Percentiles rank a stretch among this genome's conserved stretches.
phyloP scores from a whole-genome alignment of 2,888 invertebrate genomes.

The Plebejus argus region DNA sequence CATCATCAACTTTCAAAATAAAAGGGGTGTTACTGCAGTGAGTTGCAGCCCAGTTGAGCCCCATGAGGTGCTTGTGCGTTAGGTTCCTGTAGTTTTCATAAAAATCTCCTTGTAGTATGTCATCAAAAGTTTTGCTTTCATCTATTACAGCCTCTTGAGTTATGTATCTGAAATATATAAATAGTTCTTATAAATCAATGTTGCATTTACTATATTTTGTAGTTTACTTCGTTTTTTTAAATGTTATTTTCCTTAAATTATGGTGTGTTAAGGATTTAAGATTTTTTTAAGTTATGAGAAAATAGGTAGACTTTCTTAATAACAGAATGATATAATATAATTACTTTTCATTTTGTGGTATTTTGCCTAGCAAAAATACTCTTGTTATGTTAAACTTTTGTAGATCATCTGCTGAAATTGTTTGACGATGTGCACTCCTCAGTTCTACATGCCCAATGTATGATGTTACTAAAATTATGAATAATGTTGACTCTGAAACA shows the following conservation, averaged over 20 bases:
- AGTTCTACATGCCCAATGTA: constrained; percentile 87
- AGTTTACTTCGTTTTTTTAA: not conserved
- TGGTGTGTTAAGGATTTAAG: too few relatives aligned
- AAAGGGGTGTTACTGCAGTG: constrained; percentile 82
- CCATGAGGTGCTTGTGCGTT: constrained; percentile 92
- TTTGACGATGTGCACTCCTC: constrained; percentile 85
- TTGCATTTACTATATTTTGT: constrained; percentile 10
- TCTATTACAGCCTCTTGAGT: constrained; percentile 80
- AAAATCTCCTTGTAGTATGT: constrained; percentile 89
- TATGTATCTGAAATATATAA: constrained; percentile 56
- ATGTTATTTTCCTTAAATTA: too few relatives aligned
- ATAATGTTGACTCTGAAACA: constrained; percentile 54
- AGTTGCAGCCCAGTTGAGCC: constrained; percentile 86
- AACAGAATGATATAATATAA: not conserved
- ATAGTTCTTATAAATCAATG: not conserved
- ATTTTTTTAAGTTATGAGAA: not conserved
- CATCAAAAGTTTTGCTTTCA: constrained; percentile 84
- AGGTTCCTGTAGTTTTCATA: constrained; percentile 88
- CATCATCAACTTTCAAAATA: constrained; percentile 91
- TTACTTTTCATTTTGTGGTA: constrained; percentile 75
- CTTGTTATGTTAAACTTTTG: constrained; percentile 80
- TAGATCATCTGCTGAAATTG: constrained; percentile 82
- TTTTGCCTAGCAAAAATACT: constrained; percentile 85
- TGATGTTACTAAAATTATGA: constrained; percentile 85
- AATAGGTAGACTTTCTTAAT: not conserved